Percentiles rank a stretch among this genome's conserved stretches.
These are phyloP conservation scores for Pyralis farinalis DNA, from an alignment of 2,888 invertebrate species.

Conservation along the genomic window DNA sequence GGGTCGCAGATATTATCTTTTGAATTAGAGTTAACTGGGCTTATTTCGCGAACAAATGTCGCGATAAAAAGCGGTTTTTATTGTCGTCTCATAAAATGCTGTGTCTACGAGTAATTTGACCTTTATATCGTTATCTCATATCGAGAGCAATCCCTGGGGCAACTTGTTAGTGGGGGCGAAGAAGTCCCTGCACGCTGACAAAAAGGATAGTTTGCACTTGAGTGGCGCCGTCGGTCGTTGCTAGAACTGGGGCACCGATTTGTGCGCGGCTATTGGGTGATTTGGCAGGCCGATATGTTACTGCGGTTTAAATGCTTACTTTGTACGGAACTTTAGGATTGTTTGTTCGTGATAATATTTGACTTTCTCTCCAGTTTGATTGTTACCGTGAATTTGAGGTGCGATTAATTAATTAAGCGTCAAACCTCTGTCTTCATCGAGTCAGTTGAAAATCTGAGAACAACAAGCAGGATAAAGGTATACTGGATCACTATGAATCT, in stretches of 20 bases:
- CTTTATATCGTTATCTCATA: constrained; percentile 50
- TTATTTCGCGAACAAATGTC: constrained; percentile 46
- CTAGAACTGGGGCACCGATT: neutral
- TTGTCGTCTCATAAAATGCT: constrained; percentile 46
- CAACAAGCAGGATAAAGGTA: neutral
- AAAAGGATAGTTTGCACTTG: constrained; percentile 25
- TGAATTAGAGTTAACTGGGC: constrained; percentile 27
- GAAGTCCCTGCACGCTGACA: constrained; percentile 27
- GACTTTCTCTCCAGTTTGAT: no score
- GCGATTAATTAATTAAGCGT: no score
- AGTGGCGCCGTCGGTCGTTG: constrained; percentile 1
- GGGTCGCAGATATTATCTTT: constrained; percentile 32
- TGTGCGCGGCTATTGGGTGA: neutral
- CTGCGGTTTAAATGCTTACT: no score
- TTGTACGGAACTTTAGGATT: no score
- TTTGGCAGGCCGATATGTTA: neutral
- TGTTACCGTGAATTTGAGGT: no score
- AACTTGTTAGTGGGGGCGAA: constrained; percentile 36
- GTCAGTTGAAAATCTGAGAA: no score
- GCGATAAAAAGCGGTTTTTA: constrained; percentile 55
- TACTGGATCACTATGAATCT: neutral
- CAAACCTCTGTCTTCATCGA: no score
- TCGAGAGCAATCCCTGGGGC: constrained; percentile 38
- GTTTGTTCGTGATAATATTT: no score
- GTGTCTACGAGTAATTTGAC: constrained; percentile 52